phyloP scores from a whole-genome alignment of 1,140 invertebrate genomes.

The Drosophila bocki region DNA sequence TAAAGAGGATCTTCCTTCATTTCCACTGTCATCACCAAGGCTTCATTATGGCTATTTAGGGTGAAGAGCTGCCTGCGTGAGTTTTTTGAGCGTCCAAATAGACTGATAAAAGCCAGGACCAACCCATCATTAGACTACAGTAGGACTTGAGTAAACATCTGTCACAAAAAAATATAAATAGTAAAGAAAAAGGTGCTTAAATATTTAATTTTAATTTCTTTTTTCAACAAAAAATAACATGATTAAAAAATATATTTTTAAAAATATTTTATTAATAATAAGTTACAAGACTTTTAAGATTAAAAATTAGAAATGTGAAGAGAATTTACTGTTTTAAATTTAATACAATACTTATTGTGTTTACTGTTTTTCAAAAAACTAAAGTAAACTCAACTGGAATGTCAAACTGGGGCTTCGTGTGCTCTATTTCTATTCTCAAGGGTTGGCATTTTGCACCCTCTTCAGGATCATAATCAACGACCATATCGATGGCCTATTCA shows the following conservation, averaged over 20 bases:
- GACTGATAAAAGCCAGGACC: conserved; percentile 52
- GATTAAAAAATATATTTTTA: background rate
- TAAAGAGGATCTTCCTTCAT: conserved; percentile 5
- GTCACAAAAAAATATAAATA: conserved; percentile 4
- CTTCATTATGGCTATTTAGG: conserved; percentile 38
- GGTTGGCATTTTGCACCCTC: conserved; percentile 70
- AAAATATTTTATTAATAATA: background rate
- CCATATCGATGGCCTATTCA: conserved; percentile 65
- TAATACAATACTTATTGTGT: background rate
- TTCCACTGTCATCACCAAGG: conserved; percentile 35
- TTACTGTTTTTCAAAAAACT: background rate
- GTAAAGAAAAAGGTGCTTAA: too few relatives aligned
- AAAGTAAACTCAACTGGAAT: conserved; percentile 22
- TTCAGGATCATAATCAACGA: conserved; percentile 46
- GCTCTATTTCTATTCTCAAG: conserved; percentile 47
- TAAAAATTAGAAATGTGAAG: background rate
- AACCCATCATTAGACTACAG: conserved; percentile 23
- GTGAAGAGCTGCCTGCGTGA: conserved; percentile 14
- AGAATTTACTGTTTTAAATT: background rate
- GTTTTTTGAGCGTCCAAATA: conserved; percentile 29
- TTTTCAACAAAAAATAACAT: background rate
- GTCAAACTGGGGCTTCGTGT: conserved; percentile 15
- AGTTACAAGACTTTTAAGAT: background rate
- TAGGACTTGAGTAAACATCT: conserved; percentile 19
- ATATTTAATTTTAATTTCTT: background rate